Evolutionary conservation across 2,797 vertebrate species (phyloP).

Genomic region (Peromyscus eremicus): DNA sequence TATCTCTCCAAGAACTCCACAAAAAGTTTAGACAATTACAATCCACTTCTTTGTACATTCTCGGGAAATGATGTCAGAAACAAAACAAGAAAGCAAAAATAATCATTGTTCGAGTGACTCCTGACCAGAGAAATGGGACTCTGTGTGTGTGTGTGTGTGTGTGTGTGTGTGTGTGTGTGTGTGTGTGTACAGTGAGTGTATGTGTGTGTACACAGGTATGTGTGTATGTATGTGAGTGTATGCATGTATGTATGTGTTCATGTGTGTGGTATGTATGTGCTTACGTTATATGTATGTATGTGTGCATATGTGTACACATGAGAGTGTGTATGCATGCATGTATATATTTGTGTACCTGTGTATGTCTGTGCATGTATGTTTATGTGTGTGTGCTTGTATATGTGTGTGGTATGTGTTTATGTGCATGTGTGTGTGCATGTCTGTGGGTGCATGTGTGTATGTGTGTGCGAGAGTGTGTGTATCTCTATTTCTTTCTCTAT

Average conservation of each 20-base stretch:
- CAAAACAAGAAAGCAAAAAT: not conserved
- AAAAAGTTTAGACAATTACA: not conserved
- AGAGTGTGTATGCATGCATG: not conserved
- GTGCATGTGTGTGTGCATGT: not conserved
- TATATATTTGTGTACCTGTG: not conserved
- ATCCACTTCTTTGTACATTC: not conserved
- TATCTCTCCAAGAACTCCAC: slow-evolving; percentile 20
- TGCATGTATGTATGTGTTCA: not conserved
- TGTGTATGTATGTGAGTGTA: not conserved
- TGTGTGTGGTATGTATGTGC: not conserved
- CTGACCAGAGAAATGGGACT: not conserved
- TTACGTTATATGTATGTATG: not conserved
- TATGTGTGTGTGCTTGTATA: not conserved
- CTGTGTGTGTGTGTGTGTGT: not conserved
- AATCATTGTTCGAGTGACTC: not conserved
- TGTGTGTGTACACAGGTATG: not conserved
- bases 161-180: not conserved
- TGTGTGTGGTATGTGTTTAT: not conserved
- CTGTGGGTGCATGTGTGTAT: not conserved
- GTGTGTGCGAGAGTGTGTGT: not conserved
- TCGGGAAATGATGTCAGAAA: slow-evolving; percentile 20
- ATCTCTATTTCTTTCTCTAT: not conserved
- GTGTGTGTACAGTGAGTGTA: not conserved
- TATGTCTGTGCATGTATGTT: not conserved
- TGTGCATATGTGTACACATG: not conserved